Evolutionary conservation across 1,140 invertebrate genomes (phyloP).

Genomic region (Leptopilina boulardi): DNA sequence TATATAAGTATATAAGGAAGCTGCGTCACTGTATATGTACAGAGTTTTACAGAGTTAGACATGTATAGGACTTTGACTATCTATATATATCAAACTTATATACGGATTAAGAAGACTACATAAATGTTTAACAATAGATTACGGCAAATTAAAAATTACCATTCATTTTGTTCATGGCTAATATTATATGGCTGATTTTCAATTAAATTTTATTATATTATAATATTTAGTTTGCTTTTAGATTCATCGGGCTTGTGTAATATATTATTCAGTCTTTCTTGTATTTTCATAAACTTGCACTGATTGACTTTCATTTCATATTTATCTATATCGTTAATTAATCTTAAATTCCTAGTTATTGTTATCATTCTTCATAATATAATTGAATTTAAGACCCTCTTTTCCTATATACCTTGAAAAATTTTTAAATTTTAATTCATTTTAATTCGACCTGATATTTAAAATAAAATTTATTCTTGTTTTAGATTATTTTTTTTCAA

Average conservation of each 20-base stretch:
- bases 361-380: background rate
- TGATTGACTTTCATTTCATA: conserved; percentile 26
- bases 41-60: background rate
- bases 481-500: background rate
- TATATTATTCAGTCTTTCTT: conserved; percentile 24
- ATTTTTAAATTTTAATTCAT: too few relatives aligned
- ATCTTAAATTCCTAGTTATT: background rate
- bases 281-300: background rate
- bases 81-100: conserved; percentile 20
- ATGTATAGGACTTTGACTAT: conserved; percentile 1
- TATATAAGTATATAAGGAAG: background rate
- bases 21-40: conserved; percentile 13
- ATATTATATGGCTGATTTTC: background rate
- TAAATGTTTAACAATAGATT: conserved; percentile 6
- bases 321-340: background rate
- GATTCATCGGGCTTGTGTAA: background rate
- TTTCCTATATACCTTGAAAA: background rate
- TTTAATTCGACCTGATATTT: background rate
- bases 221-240: background rate
- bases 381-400: background rate
- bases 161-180: background rate
- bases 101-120: background rate
- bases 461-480: background rate
- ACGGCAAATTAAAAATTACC: conserved; percentile 4
- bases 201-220: background rate